Percentiles rank a stretch among this genome's conserved stretches.
Conservation (phyloP, 2,888 invertebrate species). For the Sceliomorpha sp. region DNA sequence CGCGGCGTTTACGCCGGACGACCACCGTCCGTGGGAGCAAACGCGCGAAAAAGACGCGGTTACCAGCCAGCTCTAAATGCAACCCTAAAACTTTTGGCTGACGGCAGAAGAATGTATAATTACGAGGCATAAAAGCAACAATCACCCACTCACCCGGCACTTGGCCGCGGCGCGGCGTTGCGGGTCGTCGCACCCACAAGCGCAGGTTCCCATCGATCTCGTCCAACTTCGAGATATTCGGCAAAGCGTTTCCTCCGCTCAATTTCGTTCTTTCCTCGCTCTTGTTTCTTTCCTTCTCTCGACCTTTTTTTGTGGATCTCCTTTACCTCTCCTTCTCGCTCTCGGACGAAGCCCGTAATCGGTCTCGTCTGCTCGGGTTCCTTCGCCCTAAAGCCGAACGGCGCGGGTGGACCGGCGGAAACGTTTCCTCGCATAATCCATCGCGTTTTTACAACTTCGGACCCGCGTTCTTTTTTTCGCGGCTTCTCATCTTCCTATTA, state of each 20-base stretch:
- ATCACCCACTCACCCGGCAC: conserved; percentile 70
- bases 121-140: conserved; percentile 80
- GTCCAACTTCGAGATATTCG: conserved; percentile 59
- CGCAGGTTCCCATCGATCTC: conserved; percentile 77
- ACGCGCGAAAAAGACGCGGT: conserved; percentile 56
- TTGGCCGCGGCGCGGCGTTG: conserved; percentile 54
- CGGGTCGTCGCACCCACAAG: conserved; percentile 74
- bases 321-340: conserved; percentile 35
- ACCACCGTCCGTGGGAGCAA: conserved; percentile 65
- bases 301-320: conserved; percentile 27
- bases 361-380: conserved; percentile 23
- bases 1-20: conserved; percentile 11
- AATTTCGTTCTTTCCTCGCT: conserved; percentile 5
- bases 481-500: not conserved
- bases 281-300: conserved; percentile 4
- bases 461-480: not conserved
- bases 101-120: conserved; percentile 77
- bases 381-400: conserved; percentile 51
- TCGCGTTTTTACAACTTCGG: conserved; percentile 20
- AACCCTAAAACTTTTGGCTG: conserved; percentile 68
- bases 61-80: conserved; percentile 64
- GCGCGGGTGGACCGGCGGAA: conserved; percentile 24
- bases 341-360: conserved; percentile 2
- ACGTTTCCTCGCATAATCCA: conserved; percentile 24
- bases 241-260: conserved; percentile 30